phyloP scores from a whole-genome alignment of 2,888 invertebrate genomes.

The Dusona sp. region DNA sequence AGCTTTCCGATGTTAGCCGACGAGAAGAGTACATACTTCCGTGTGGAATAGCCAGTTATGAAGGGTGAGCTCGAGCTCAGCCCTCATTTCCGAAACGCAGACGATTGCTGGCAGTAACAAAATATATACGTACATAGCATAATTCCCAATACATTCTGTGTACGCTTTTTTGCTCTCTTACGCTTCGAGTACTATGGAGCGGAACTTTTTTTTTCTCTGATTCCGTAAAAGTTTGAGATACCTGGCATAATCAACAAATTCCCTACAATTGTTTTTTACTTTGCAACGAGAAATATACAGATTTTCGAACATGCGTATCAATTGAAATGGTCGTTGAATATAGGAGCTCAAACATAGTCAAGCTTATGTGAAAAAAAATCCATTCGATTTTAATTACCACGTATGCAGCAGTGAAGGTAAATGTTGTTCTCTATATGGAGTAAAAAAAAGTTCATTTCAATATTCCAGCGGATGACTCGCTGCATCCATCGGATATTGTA shows the following conservation, averaged over 20 bases:
- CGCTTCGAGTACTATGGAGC: constrained; percentile 14
- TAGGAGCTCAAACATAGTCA: neutral
- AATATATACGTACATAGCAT: constrained; percentile 24
- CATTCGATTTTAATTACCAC: constrained; percentile 35
- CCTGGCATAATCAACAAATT: neutral
- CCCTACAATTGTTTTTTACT: constrained; percentile 7
- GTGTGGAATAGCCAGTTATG: constrained; percentile 22
- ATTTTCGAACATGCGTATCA: constrained; percentile 3
- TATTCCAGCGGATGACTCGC: constrained; percentile 4
- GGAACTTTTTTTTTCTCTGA: constrained; percentile 10
- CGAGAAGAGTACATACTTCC: constrained; percentile 30
- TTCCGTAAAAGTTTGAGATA: constrained; percentile 17
- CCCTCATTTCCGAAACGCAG: constrained; percentile 3
- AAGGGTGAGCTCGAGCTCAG: neutral
- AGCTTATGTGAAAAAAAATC: neutral
- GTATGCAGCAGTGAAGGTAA: neutral
- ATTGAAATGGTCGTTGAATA: constrained; percentile 21
- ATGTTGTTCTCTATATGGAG: neutral
- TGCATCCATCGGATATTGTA: constrained; percentile 2
- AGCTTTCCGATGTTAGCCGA: constrained; percentile 45
- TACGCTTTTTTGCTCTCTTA: neutral
- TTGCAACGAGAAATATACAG: constrained; percentile 3
- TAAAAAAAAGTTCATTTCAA: neutral
- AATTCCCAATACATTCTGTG: constrained; percentile 1
- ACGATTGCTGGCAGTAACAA: constrained; percentile 51